Conservation (phyloP, 2,888 invertebrate species). For the Tubulanus polymorphus region DNA sequence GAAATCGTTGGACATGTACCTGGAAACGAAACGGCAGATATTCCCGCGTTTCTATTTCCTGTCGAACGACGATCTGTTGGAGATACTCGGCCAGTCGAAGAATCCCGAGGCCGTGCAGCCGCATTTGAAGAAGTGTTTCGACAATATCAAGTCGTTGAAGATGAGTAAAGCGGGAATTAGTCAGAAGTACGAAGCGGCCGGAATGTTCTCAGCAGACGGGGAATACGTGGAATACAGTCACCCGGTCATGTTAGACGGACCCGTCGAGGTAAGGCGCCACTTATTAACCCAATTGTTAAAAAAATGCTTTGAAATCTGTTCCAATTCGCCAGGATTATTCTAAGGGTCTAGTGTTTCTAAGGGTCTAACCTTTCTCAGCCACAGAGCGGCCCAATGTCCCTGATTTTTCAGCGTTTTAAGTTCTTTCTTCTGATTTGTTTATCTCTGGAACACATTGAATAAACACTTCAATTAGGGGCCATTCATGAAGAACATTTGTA, state of each 20-base stretch:
- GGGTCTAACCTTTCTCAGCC: too few relatives aligned
- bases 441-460: too few relatives aligned
- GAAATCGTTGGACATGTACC: slow-evolving; percentile 76
- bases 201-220: slow-evolving; percentile 81
- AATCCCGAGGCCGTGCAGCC: slow-evolving; percentile 78
- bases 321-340: too few relatives aligned
- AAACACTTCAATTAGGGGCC: too few relatives aligned
- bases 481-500: too few relatives aligned
- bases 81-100: slow-evolving; percentile 81
- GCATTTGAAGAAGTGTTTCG: slow-evolving; percentile 84
- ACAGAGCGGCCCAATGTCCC: too few relatives aligned
- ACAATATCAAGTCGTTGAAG: slow-evolving; percentile 65
- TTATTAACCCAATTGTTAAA: too few relatives aligned
- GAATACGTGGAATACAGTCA: slow-evolving; percentile 74
- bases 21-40: slow-evolving; percentile 82
- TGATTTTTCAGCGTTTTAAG: too few relatives aligned
- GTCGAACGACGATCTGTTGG: slow-evolving; percentile 76
- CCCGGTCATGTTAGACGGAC: slow-evolving; percentile 69
- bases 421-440: too few relatives aligned
- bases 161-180: slow-evolving; percentile 50
- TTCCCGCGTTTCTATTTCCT: slow-evolving; percentile 82
- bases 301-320: too few relatives aligned
- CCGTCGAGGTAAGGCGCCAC: slow-evolving; percentile 65
- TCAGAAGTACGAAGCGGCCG: slow-evolving; percentile 55
- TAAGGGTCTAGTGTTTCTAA: too few relatives aligned